Base-by-base conservation (phyloP, 2,888 invertebrate genomes). In the Atherix ibis region DNA sequence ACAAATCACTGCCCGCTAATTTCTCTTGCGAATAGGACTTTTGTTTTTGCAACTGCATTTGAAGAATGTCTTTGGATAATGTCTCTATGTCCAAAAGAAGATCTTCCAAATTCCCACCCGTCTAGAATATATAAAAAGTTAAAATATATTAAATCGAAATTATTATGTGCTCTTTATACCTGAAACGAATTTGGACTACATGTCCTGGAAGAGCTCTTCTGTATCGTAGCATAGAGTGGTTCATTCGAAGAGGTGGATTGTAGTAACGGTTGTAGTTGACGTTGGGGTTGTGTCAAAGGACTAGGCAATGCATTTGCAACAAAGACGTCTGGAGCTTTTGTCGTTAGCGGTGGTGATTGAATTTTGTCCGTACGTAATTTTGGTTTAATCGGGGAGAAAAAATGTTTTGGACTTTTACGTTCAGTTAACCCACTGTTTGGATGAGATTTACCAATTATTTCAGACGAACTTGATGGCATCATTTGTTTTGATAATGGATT, bases 31-130 rank as follows among this genome's bases (percentile, higher is more conserved):
- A 39, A 13, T 25, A 28, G 24, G 53, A 52, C 34, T 46, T 52
- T 26, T 46, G 51, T 27, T 53, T 56, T 16, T 54, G 52, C 30
- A 58, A 31, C 37, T 60, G 58, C 36, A 61, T 53, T 26, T 55
- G 53, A 37, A 56, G 37, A 13, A 60, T 55, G 27, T 60, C 59
- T 35, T 54, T 56, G 2, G 69, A 68, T 35, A 70, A 64, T 0
- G 70, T 66, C 49, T 76, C 73, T 5, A 77, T 75, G 40, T 78
- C 77, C 37, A 74, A 71, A 0, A 78, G 56, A 27, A 78, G 56
- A 40, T 77, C 73, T 44, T 78, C 77, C 26, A 78, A 60, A 48
- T 77, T 77, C 0, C 74, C 75, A 9, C 71, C 72, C 8, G 9
- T n/a, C 27, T 2, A 22, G 8, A 27, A 22, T 28, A 22, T 22